Percentiles rank a stretch among this genome's conserved stretches.
phyloP scores from a whole-genome alignment of 2,888 invertebrate species.

The Athetis lepigone region DNA sequence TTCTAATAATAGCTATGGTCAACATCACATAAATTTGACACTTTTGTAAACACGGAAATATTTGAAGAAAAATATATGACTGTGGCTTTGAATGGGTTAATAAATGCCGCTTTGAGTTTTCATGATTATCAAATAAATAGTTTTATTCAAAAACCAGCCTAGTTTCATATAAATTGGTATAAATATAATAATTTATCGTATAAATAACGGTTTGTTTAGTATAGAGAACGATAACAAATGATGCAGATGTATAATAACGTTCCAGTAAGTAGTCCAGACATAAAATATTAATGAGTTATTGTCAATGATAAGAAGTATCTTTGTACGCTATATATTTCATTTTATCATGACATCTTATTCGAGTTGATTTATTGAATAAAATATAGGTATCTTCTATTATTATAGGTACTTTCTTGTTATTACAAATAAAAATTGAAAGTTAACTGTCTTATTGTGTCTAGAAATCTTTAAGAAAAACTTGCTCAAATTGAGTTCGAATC shows the following conservation, averaged over 20 bases:
- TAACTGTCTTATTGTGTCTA: slow-evolving; percentile 19
- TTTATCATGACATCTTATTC: slow-evolving; percentile 47
- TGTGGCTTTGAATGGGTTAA: slow-evolving; percentile 26
- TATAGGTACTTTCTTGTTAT: slow-evolving; percentile 24
- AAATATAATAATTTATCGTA: slow-evolving; percentile 33
- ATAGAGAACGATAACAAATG: slow-evolving; percentile 50
- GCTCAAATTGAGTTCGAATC: slow-evolving; percentile 18
- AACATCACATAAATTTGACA: slow-evolving; percentile 45
- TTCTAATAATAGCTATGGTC: slow-evolving; percentile 27
- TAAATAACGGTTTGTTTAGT: slow-evolving; percentile 53
- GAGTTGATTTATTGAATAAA: slow-evolving; percentile 41
- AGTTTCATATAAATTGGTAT: slow-evolving; percentile 35
- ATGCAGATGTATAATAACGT: slow-evolving; percentile 47
- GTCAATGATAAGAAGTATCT: slow-evolving; percentile 60
- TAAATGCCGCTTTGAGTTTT: slow-evolving; percentile 29
- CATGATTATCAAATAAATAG: slow-evolving; percentile 21
- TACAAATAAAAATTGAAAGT: neutral
- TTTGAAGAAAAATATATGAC: slow-evolving; percentile 32
- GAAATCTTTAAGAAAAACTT: slow-evolving; percentile 25
- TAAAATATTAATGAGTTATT: slow-evolving; percentile 72
- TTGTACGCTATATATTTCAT: slow-evolving; percentile 49
- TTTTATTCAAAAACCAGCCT: slow-evolving; percentile 32
- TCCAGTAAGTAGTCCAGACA: slow-evolving; percentile 69
- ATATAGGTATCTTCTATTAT: slow-evolving; percentile 28
- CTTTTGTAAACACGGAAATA: slow-evolving; percentile 46